These are phyloP conservation scores for Diadumene lineata DNA, from an alignment of 92 coral and sea anemone genomes.

Conservation along the genomic window DNA sequence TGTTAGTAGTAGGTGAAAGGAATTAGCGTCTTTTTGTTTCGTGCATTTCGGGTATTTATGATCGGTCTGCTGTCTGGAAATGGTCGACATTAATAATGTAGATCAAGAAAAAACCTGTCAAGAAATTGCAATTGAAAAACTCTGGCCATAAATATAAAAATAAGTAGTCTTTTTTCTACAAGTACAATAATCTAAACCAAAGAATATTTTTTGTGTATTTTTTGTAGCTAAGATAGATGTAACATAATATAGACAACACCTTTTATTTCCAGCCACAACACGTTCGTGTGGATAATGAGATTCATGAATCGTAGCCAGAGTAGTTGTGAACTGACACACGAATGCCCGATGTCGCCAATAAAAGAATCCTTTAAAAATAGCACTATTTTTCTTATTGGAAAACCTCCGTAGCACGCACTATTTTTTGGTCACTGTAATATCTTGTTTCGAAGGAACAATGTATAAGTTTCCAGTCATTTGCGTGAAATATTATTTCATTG, in stretches of 20 bases:
- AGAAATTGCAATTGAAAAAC: neutral
- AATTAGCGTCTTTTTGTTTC: slow-evolving; percentile 5
- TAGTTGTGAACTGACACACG: slow-evolving; percentile 3
- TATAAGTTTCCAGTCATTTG: too few species aligned
- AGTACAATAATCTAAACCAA: too few species aligned
- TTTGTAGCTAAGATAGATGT: neutral
- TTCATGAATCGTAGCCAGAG: slow-evolving; percentile 7
- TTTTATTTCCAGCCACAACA: neutral
- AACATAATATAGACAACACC: neutral
- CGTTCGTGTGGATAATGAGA: slow-evolving; percentile 10
- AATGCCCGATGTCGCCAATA: neutral
- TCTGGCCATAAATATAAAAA: too few species aligned
- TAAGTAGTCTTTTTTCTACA: too few species aligned
- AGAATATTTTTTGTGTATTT: neutral
- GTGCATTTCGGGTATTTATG: slow-evolving; percentile 22
- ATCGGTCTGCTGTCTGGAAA: slow-evolving; percentile 27
- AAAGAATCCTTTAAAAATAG: neutral
- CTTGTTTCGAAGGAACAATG: too few species aligned
- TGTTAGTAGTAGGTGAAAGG: neutral
- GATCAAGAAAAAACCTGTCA: slow-evolving; percentile 9
- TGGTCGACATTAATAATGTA: slow-evolving; percentile 27
- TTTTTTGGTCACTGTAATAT: too few species aligned
- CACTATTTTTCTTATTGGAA: neutral
- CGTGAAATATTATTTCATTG: too few species aligned
- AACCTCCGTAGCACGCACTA: too few species aligned